Base-by-base conservation (phyloP, 2,797 vertebrate species). In the Anguilla pacifica region DNA sequence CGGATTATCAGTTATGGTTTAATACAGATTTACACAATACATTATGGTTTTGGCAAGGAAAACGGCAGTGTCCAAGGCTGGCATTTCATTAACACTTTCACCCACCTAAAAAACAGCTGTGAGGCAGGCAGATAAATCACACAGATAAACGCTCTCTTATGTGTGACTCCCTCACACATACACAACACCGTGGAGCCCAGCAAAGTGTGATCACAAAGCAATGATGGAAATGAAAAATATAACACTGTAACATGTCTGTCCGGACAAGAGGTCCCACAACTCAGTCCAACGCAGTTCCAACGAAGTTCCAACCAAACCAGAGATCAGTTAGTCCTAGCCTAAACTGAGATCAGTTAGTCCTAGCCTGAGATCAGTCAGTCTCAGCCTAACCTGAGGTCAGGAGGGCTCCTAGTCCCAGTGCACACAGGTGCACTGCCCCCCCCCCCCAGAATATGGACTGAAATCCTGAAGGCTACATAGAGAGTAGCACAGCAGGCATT, bases 191-290 rank as follows among this genome's bases (percentile, higher is more conserved):
- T 35, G 35, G 35, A 19, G 22, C 0, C n/a, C 19, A 28, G 5
- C 15, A 85, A 46, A 72, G 57, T 17, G 31, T 3, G 19, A 22
- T 74, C 67, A 15, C 49, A 46, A 55, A 25, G 67, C 49, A 7
- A 22, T 81, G 15, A 7, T 83, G 2, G 5, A 53, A 83, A 84
- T 51, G 46, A 83, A 53, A n/a, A 49, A 51, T 35, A 0, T 59
- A 88, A 88, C 61, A 88, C 87, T 88, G 83, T 35, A 25, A 49
- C 7, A 11, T 82, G 39, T 77, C 72, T 31, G 70, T 9, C 70
- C 10, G 28, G 64, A 43, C 13, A 35, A 79, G 11, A 39, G 4
- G 39, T 9, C 77, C 1, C 6, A n/a, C 22, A 46, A 4, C 79
- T 82, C 43, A 51, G 19, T n/a, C 9, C 5, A 51, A 82, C 43